Evolutionary conservation across 1,140 invertebrate genomes (phyloP).

Genomic region (Drosophila murphyi): DNA sequence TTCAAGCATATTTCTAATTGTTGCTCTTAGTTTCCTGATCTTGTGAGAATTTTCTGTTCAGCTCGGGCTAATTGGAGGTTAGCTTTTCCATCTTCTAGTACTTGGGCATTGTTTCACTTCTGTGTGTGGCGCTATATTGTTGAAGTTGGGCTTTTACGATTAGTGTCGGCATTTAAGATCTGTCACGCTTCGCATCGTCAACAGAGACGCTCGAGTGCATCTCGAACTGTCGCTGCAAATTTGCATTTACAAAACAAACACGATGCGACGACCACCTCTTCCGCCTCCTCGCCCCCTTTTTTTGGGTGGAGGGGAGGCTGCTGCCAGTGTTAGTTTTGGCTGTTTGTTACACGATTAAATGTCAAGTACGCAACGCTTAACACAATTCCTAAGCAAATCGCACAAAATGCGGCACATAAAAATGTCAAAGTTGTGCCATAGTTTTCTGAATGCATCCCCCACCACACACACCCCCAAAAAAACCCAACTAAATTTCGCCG

Average conservation of each 20-base stretch:
- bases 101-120: background rate
- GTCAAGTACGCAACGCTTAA: constrained; percentile 75
- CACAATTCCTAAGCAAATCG: constrained; percentile 81
- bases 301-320: no score
- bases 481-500: background rate
- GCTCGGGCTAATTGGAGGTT: background rate
- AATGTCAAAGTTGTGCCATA: constrained; percentile 73
- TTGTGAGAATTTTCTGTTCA: no score
- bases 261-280: background rate
- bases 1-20: no score
- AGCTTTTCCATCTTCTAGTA: background rate
- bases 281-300: constrained; percentile 3
- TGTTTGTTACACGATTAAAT: constrained; percentile 80
- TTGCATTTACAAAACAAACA: constrained; percentile 64
- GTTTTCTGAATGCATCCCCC: background rate
- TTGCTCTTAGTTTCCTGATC: no score
- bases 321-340: constrained; percentile 43
- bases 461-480: background rate
- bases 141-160: background rate
- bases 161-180: constrained; percentile 41
- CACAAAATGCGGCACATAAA: constrained; percentile 69
- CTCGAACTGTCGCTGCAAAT: constrained; percentile 60
- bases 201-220: constrained; percentile 57
- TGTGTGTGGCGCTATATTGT: background rate
- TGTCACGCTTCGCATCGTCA: constrained; percentile 26